A percentile compares a stretch with the other conserved stretches of the same genome.
These are phyloP conservation scores for Dryoscopus gambensis DNA, from an alignment of 2,113 vertebrate species.

Conservation along the genomic window DNA sequence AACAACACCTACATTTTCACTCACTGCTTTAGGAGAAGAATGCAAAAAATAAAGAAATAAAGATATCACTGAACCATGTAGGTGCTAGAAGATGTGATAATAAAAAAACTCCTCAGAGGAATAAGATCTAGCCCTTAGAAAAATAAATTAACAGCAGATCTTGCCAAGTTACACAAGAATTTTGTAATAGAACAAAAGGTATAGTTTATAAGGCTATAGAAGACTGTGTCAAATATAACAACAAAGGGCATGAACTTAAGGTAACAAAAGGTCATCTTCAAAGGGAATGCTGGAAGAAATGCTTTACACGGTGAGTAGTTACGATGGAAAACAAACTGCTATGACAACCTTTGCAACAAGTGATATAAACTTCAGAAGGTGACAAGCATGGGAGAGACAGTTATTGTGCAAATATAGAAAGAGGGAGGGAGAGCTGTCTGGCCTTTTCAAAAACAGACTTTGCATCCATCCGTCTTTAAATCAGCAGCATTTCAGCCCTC, in stretches of 20 bases:
- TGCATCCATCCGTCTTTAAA: background rate
- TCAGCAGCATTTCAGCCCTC: background rate
- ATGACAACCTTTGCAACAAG: conserved; percentile 30
- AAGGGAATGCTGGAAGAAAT: conserved; percentile 30
- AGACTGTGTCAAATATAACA: background rate
- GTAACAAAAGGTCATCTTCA: conserved; percentile 38
- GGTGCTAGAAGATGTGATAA: background rate
- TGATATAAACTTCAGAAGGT: conserved; percentile 52
- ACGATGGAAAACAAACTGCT: conserved; percentile 42
- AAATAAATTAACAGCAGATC: background rate
- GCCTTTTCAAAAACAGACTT: conserved; percentile 54
- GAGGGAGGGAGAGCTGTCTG: background rate
- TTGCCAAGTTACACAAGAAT: background rate
- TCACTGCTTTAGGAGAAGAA: background rate
- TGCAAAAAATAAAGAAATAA: background rate
- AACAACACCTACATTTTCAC: background rate
- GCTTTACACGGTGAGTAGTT: background rate
- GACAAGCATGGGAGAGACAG: conserved; percentile 46
- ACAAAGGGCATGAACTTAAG: conserved; percentile 29
- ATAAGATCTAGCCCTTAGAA: background rate
- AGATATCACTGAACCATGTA: background rate
- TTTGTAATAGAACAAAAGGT: background rate
- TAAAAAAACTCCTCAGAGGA: background rate
- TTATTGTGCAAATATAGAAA: conserved; percentile 36
- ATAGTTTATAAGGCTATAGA: background rate